A percentile compares a stretch with the other conserved stretches of the same genome.
Conservation (phyloP, 2,888 invertebrate species). For the Deroplatys truncata region DNA sequence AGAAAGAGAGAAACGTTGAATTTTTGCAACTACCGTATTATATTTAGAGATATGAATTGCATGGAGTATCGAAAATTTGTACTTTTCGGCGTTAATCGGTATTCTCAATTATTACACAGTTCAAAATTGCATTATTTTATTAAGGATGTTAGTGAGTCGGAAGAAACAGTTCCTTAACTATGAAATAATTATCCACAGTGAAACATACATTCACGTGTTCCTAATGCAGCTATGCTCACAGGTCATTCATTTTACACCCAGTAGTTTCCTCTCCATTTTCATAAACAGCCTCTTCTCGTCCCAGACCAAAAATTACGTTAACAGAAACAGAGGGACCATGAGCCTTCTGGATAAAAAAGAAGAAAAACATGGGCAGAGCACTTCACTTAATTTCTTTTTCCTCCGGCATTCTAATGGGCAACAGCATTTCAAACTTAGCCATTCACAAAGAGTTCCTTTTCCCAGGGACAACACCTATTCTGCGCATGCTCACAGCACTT, state of each 20-base stretch:
- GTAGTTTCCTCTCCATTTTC: background rate
- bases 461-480: background rate
- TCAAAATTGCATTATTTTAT: too few species aligned
- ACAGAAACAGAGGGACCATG: background rate
- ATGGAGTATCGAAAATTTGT: too few species aligned
- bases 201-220: background rate
- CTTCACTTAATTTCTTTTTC: background rate
- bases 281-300: background rate
- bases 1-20: too few species aligned
- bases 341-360: background rate
- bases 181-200: background rate
- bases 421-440: background rate
- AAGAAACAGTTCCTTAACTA: background rate
- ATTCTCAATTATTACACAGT: too few species aligned
- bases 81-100: too few species aligned
- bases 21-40: too few species aligned
- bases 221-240: background rate
- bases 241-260: background rate
- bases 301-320: background rate
- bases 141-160: too few species aligned
- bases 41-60: too few species aligned
- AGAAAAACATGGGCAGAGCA: background rate
- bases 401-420: background rate
- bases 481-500: background rate
- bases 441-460: background rate